These are phyloP conservation scores for Heliconius congener DNA, from an alignment of 1,140 invertebrate species.

Conservation along the genomic window DNA sequence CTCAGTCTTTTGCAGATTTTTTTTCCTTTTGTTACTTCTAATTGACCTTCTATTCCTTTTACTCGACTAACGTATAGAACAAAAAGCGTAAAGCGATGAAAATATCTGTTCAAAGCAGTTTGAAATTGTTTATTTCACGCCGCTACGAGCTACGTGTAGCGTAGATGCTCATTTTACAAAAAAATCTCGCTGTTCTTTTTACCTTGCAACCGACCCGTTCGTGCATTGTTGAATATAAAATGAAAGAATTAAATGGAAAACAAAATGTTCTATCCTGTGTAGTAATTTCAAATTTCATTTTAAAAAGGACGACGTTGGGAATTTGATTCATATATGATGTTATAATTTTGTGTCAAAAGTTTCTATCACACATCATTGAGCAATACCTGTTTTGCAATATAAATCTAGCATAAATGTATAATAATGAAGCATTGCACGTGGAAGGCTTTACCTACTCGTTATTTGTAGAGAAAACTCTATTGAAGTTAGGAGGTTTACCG, in stretches of 20 bases:
- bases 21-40: background rate
- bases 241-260: background rate
- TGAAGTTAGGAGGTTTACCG: background rate
- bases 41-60: background rate
- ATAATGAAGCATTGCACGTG: background rate
- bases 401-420: background rate
- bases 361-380: background rate
- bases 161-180: background rate
- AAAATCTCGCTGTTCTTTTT: background rate
- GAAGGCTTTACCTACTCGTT: background rate
- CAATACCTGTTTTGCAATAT: background rate
- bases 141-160: background rate
- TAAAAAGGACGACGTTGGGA: background rate
- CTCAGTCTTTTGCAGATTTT: background rate
- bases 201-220: background rate
- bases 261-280: too few species aligned
- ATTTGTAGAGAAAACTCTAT: background rate
- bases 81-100: background rate
- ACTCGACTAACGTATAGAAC: background rate
- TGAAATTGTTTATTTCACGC: constrained; percentile 6
- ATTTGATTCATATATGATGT: background rate
- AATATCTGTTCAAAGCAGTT: background rate
- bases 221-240: background rate
- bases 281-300: background rate
- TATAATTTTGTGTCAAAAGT: background rate